A percentile compares a stretch with the other conserved stretches of the same genome.
Conservation (phyloP, 2,113 vertebrate species). For the Amphiprion ocellaris region DNA sequence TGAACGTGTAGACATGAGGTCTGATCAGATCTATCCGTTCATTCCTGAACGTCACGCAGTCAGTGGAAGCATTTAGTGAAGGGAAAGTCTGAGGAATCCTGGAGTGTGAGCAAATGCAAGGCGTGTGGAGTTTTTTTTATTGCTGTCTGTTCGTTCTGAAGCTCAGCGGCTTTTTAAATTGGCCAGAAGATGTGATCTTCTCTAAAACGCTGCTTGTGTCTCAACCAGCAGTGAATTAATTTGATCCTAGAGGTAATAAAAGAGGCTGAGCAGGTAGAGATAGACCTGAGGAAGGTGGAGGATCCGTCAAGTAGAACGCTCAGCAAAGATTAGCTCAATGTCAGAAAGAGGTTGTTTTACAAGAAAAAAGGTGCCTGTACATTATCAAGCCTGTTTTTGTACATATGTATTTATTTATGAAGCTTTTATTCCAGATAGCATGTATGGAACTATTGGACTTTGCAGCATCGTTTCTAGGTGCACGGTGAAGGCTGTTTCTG, state of each 20-base stretch:
- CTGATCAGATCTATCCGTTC: constrained; percentile 25
- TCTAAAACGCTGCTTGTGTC: not conserved
- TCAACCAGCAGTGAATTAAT: not conserved
- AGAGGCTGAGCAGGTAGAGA: constrained; percentile 18
- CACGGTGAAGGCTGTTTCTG: constrained; percentile 69
- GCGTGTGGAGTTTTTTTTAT: constrained; percentile 3
- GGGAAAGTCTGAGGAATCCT: constrained; percentile 34
- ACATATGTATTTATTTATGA: constrained; percentile 82
- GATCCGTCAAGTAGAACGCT: constrained; percentile 24
- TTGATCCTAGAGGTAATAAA: not conserved
- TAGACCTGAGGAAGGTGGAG: constrained; percentile 29
- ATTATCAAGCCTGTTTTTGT: constrained; percentile 65
- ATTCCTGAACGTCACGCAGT: constrained; percentile 34
- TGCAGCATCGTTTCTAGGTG: constrained; percentile 58
- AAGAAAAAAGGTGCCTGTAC: constrained; percentile 74
- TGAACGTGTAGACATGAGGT: constrained; percentile 6
- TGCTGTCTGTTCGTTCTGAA: constrained; percentile 6
- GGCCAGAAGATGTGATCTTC: not conserved
- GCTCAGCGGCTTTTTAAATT: constrained; percentile 9
- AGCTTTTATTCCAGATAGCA: constrained; percentile 56
- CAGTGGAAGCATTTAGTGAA: constrained; percentile 18
- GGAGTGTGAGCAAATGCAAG: constrained; percentile 30
- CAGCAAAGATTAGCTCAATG: not conserved
- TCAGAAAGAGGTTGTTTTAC: constrained; percentile 41
- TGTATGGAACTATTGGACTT: constrained; percentile 59